These are phyloP conservation scores for Hemithea aestivaria DNA, from an alignment of 2,888 invertebrate species.

Conservation along the genomic window DNA sequence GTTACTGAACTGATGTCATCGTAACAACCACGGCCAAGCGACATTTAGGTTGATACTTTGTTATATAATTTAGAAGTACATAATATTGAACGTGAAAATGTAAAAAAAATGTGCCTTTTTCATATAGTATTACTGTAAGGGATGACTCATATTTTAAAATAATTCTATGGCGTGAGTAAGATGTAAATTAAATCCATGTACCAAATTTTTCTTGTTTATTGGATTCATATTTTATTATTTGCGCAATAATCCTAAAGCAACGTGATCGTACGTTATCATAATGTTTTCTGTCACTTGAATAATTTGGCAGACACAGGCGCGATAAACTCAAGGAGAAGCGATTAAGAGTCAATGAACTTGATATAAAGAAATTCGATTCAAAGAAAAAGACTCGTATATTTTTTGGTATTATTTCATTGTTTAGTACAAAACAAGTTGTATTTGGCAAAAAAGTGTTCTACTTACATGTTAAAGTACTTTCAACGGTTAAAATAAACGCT, in stretches of 20 bases:
- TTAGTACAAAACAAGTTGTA: not conserved
- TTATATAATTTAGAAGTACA: too few relatives aligned
- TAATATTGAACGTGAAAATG: too few relatives aligned
- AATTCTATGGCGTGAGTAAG: too few relatives aligned
- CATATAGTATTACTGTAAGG: too few relatives aligned
- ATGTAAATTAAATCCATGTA: too few relatives aligned
- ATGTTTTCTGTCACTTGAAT: constrained; percentile 30
- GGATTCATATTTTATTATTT: constrained; percentile 3
- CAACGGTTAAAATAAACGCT: not conserved
- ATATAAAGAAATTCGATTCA: constrained; percentile 39
- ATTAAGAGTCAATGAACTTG: constrained; percentile 70
- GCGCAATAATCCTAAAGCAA: constrained; percentile 2
- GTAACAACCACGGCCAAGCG: constrained; percentile 1
- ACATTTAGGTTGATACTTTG: too few relatives aligned
- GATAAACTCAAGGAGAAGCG: constrained; percentile 68
- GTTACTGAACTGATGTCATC: constrained; percentile 9
- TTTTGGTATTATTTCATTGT: constrained; percentile 1
- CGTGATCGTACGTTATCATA: constrained; percentile 18
- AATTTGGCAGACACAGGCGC: constrained; percentile 47
- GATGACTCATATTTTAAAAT: too few relatives aligned
- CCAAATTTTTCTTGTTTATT: too few relatives aligned
- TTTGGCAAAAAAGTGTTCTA: not conserved
- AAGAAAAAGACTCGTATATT: not conserved
- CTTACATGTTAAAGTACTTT: constrained; percentile 3
- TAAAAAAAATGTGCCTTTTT: too few relatives aligned